These are phyloP conservation scores for Sphyrna mokarran DNA, from an alignment of 2,113 vertebrate species.

Conservation along the genomic window DNA sequence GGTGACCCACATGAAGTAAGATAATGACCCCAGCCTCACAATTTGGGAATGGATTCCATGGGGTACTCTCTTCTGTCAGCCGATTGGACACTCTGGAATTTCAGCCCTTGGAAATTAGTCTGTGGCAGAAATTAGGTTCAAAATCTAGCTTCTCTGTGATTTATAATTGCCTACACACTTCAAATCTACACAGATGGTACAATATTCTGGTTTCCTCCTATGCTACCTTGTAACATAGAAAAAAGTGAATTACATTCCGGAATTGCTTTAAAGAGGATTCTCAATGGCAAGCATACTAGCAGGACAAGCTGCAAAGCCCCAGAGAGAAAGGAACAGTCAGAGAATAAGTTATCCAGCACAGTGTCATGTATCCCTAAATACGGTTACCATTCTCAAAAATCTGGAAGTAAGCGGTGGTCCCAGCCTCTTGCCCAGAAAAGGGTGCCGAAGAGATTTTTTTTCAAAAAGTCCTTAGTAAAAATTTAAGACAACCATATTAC, in stretches of 20 bases:
- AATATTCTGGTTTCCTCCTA: background rate
- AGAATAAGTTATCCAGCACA: background rate
- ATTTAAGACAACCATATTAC: background rate
- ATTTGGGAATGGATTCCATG: background rate
- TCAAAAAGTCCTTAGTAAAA: background rate
- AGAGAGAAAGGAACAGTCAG: background rate
- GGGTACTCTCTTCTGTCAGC: background rate
- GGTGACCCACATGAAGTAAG: background rate
- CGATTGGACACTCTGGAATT: background rate
- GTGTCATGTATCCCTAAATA: background rate
- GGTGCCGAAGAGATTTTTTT: background rate
- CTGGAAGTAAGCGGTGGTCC: background rate
- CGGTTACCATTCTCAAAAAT: background rate
- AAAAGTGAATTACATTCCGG: background rate
- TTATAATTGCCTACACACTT: background rate
- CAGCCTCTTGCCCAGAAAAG: background rate
- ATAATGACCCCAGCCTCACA: background rate
- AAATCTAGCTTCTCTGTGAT: background rate
- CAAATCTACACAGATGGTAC: background rate
- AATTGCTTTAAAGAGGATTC: background rate
- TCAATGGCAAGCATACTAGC: background rate
- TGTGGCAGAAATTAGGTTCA: background rate
- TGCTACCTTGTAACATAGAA: background rate
- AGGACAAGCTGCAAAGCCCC: background rate
- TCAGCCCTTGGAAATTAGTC: background rate